These are phyloP conservation scores for Julus scandinavius DNA, from an alignment of 2,888 invertebrate species.

Conservation along the genomic window DNA sequence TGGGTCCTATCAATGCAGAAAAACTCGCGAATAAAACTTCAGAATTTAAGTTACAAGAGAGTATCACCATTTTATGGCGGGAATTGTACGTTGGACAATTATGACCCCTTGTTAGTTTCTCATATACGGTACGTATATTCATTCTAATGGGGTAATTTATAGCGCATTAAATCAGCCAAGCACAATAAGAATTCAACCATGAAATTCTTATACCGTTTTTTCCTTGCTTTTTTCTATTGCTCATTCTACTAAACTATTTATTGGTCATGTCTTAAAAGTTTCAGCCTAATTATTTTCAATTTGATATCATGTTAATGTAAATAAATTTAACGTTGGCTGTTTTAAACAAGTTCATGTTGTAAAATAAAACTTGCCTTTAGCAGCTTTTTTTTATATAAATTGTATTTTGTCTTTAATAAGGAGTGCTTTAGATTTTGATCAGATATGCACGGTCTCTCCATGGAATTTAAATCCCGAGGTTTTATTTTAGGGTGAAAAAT, in stretches of 20 bases:
- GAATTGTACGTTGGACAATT: too few species aligned
- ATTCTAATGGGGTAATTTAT: too few species aligned
- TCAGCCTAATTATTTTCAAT: conserved; percentile 29
- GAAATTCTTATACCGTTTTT: not conserved
- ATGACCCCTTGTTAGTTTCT: too few species aligned
- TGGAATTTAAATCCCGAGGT: not conserved
- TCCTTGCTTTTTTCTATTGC: not conserved
- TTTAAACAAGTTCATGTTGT: conserved; percentile 4
- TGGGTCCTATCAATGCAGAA: too few species aligned
- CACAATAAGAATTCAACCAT: too few species aligned
- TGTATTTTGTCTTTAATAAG: not conserved
- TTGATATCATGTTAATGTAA: conserved; percentile 7
- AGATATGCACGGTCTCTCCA: not conserved
- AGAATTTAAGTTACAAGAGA: too few species aligned
- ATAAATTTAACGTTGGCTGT: not conserved
- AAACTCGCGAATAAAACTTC: too few species aligned
- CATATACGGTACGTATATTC: too few species aligned
- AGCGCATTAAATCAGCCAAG: too few species aligned
- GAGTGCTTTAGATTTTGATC: not conserved
- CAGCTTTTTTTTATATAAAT: not conserved
- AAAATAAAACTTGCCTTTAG: conserved; percentile 15
- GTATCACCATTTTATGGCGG: too few species aligned
- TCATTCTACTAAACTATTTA: not conserved
- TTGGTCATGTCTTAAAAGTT: not conserved
- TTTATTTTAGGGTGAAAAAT: not conserved